phyloP scores from a whole-genome alignment of 1,140 invertebrate species.

The Philopotamus ludificatus region DNA sequence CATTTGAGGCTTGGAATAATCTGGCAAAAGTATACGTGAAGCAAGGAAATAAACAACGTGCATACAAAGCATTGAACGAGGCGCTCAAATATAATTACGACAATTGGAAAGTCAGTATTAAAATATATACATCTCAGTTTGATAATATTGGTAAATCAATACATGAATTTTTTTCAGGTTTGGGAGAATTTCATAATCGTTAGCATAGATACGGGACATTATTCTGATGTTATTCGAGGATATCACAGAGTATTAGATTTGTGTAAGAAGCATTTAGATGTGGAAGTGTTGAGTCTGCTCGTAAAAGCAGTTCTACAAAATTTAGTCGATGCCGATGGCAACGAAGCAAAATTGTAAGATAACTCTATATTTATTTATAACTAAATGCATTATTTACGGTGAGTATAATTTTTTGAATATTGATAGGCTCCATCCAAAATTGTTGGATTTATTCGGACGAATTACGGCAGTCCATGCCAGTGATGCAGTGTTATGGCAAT shows the following conservation, averaged over 20 bases:
- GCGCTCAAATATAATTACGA: constrained; percentile 92
- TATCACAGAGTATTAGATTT: constrained; percentile 84
- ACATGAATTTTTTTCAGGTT: constrained; percentile 52
- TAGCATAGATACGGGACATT: constrained; percentile 73
- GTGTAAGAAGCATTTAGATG: constrained; percentile 77
- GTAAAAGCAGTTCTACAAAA: constrained; percentile 70
- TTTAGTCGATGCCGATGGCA: constrained; percentile 59
- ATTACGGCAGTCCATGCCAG: constrained; percentile 69
- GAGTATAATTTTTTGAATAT: constrained; percentile 12
- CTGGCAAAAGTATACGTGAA: constrained; percentile 90
- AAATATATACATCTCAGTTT: not conserved
- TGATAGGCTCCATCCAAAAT: constrained; percentile 60
- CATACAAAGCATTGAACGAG: constrained; percentile 81
- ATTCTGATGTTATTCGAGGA: constrained; percentile 76
- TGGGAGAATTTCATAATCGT: constrained; percentile 94
- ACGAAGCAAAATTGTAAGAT: constrained; percentile 51
- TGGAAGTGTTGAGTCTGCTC: constrained; percentile 74
- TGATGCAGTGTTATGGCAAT: constrained; percentile 73
- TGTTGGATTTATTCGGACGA: constrained; percentile 77
- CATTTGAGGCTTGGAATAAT: constrained; percentile 98
- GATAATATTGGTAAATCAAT: not conserved
- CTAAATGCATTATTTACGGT: constrained; percentile 29
- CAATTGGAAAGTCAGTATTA: constrained; percentile 77
- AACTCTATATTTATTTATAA: not conserved
- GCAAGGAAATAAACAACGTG: constrained; percentile 79